phyloP scores from a whole-genome alignment of 2,888 invertebrate genomes.

The Polia nebulosa region DNA sequence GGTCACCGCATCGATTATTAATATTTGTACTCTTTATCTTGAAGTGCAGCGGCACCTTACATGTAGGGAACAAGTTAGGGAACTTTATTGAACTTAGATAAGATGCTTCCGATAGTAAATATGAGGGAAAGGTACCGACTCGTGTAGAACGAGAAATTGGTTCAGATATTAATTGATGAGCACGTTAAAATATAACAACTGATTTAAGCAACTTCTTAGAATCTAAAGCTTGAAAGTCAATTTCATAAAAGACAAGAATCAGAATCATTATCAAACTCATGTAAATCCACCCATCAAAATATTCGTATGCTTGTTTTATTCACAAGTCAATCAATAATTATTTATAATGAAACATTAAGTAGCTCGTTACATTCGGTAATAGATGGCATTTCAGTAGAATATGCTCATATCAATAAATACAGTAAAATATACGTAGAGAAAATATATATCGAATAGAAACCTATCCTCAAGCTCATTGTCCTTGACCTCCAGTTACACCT shows the following conservation, averaged over 20 bases:
- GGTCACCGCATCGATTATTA: constrained; percentile 55
- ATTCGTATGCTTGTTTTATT: no score
- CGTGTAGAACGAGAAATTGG: not conserved
- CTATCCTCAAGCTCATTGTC: not conserved
- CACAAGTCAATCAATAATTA: no score
- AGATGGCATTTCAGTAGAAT: no score
- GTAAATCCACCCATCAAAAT: not conserved
- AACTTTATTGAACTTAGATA: constrained; percentile 64
- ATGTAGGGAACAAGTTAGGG: constrained; percentile 44
- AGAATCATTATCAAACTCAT: no score
- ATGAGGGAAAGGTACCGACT: constrained; percentile 15
- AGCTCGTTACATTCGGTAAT: no score
- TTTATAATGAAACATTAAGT: no score
- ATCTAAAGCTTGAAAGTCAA: not conserved
- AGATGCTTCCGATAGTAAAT: constrained; percentile 62
- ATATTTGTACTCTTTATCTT: constrained; percentile 64
- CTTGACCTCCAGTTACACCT: constrained; percentile 55
- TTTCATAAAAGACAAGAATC: not conserved
- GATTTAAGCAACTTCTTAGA: not conserved
- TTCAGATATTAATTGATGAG: not conserved
- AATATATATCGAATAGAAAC: not conserved
- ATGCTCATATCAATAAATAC: no score
- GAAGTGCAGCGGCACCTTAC: constrained; percentile 57
- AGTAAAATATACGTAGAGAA: no score
- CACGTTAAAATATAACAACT: not conserved